Percentiles rank a stretch among this genome's conserved stretches.
phyloP scores from a whole-genome alignment of 2,888 invertebrate species.

The Pelosia muscerda region DNA sequence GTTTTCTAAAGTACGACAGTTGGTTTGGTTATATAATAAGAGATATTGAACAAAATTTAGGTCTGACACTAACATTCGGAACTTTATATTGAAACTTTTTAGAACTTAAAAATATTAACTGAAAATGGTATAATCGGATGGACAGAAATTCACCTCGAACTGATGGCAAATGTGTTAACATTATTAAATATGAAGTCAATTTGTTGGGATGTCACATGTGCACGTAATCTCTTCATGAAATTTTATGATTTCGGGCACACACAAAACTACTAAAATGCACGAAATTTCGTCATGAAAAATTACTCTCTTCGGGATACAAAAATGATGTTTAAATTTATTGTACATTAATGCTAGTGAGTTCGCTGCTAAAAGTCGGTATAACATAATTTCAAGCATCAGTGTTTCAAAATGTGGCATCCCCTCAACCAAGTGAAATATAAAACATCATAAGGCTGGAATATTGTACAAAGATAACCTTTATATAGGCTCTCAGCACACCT shows the following conservation, averaged over 20 bases:
- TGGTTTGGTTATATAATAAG: background rate
- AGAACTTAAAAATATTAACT: no score
- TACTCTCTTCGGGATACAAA: background rate
- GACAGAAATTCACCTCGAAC: no score
- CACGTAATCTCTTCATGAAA: no score
- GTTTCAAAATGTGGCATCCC: slow-evolving; percentile 13
- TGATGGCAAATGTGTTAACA: no score
- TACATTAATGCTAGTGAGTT: background rate
- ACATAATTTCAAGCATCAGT: background rate
- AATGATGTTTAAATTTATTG: background rate
- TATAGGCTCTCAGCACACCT: slow-evolving; percentile 48
- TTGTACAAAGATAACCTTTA: slow-evolving; percentile 46
- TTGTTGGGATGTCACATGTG: no score
- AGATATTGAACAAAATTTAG: no score
- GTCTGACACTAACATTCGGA: no score
- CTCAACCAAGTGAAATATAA: slow-evolving; percentile 44
- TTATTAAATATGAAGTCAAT: no score
- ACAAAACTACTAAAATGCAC: no score
- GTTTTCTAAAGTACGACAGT: background rate
- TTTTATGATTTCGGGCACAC: no score
- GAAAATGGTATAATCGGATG: no score
- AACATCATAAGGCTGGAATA: slow-evolving; percentile 28
- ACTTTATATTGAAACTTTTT: no score
- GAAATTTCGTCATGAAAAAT: background rate
- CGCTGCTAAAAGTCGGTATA: background rate